Percentiles rank a stretch among this genome's conserved stretches.
These are phyloP conservation scores for Ophioderma brevispina DNA, from an alignment of 35 echinoderm and acorn worm species.

Conservation along the genomic window DNA sequence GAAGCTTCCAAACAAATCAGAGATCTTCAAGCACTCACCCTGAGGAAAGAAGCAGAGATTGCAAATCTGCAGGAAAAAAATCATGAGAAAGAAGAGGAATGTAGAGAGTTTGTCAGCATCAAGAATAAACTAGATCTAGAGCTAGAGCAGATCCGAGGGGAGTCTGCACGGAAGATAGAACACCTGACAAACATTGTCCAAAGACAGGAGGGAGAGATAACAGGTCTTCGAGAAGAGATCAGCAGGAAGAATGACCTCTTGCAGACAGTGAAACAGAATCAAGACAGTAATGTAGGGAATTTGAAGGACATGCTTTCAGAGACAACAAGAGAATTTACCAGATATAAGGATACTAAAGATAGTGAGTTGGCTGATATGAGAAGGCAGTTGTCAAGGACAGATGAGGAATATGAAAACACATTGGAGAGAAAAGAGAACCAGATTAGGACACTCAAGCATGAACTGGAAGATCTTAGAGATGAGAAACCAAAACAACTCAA, in stretches of 20 bases:
- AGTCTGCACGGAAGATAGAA: conserved; percentile 62
- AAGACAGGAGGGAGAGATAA: conserved; percentile 78
- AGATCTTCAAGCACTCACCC: conserved; percentile 56
- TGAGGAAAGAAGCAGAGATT: conserved; percentile 76
- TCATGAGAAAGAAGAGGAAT: conserved; percentile 51
- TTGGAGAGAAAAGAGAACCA: conserved; percentile 58
- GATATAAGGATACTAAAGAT: conserved; percentile 48
- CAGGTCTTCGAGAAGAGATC: conserved; percentile 51
- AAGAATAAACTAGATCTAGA: conserved; percentile 81
- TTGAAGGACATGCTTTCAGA: conserved; percentile 74
- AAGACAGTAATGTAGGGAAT: conserved; percentile 59
- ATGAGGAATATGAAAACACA: conserved; percentile 45
- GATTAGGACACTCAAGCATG: conserved; percentile 45
- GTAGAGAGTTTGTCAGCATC: conserved; percentile 47
- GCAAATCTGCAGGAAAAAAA: conserved; percentile 55
- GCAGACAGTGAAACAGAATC: conserved; percentile 12
- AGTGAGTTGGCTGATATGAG: conserved; percentile 45
- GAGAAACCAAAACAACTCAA: conserved; percentile 61
- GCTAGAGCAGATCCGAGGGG: conserved; percentile 66
- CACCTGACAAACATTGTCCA: conserved; percentile 77
- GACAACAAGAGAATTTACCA: conserved; percentile 52
- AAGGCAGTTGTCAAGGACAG: conserved; percentile 38
- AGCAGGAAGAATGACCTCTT: conserved; percentile 38
- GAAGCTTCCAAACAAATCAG: conserved; percentile 63
- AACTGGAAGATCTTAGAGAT: conserved; percentile 48